A percentile compares a stretch with the other conserved stretches of the same genome.
Evolutionary conservation across 2,113 vertebrate genomes (phyloP).

Genomic region (Psammodynastes pulverulentus): DNA sequence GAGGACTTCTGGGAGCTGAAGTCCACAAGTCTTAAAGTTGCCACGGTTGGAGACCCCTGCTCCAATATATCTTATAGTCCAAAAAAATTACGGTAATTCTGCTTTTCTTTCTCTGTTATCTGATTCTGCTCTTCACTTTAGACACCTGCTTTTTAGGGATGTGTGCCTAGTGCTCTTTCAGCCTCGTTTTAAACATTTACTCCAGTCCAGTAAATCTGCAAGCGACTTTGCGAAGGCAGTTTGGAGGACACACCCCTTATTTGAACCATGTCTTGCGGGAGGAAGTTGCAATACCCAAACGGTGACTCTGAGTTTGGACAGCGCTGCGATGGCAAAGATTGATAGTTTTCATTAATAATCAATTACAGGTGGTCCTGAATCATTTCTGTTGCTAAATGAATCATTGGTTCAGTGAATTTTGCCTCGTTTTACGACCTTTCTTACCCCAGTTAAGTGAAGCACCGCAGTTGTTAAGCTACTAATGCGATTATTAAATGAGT

Average conservation of each 20-base stretch:
- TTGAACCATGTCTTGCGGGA: slow-evolving; percentile 33
- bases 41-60: no score
- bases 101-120: slow-evolving; percentile 29
- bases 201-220: slow-evolving; percentile 62
- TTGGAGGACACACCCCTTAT: slow-evolving; percentile 60
- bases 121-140: neutral
- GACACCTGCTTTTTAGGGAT: neutral
- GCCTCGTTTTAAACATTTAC: slow-evolving; percentile 56
- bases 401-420: no score
- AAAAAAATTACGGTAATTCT: no score
- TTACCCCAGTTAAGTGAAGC: no score
- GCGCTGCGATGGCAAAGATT: slow-evolving; percentile 50
- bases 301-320: slow-evolving; percentile 46
- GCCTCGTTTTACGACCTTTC: no score
- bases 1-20: no score
- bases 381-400: no score
- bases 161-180: slow-evolving; percentile 28
- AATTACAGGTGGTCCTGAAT: slow-evolving; percentile 20
- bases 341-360: slow-evolving; percentile 65
- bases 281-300: slow-evolving; percentile 66
- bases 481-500: no score
- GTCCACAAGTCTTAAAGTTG: no score
- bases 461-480: no score
- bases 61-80: no score
- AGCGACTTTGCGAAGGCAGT: slow-evolving; percentile 54